These are phyloP conservation scores for Coptodon rendalli DNA, from an alignment of 2,113 vertebrate species.

Conservation along the genomic window DNA sequence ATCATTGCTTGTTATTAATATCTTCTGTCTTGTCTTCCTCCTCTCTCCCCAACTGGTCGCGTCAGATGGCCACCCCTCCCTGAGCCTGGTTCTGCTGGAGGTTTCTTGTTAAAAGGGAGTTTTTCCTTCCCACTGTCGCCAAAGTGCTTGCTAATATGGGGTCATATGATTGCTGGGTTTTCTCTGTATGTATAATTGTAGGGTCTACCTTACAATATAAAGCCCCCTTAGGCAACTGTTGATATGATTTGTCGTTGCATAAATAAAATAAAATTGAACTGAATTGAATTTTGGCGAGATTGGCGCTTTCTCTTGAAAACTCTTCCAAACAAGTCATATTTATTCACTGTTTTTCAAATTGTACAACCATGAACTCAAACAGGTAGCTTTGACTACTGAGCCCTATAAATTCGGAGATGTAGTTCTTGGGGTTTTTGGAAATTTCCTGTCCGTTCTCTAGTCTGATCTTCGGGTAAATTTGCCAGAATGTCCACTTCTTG, in stretches of 20 bases:
- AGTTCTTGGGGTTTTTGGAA: background rate
- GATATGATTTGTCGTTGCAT: background rate
- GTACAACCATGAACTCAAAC: background rate
- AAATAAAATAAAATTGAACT: background rate
- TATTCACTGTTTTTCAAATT: background rate
- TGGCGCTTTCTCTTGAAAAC: background rate
- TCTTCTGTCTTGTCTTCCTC: background rate
- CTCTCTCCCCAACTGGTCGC: background rate
- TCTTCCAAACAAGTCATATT: background rate
- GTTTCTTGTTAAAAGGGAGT: background rate
- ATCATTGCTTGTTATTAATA: background rate
- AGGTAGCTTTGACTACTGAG: background rate
- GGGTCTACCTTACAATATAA: background rate
- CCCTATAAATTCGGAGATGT: background rate
- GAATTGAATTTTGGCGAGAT: background rate
- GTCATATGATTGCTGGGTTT: background rate
- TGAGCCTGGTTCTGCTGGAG: background rate
- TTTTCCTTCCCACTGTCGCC: background rate
- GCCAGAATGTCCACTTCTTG: rapidly evolving
- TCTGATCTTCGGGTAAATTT: background rate
- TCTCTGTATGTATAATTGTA: background rate
- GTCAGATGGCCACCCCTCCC: rapidly evolving
- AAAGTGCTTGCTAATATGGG: background rate
- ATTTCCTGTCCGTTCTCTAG: background rate
- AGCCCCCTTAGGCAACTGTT: background rate